Percentiles rank a stretch among this genome's conserved stretches.
These are phyloP conservation scores for Papilio glaucus DNA, from an alignment of 1,140 invertebrate genomes.

Conservation along the genomic window DNA sequence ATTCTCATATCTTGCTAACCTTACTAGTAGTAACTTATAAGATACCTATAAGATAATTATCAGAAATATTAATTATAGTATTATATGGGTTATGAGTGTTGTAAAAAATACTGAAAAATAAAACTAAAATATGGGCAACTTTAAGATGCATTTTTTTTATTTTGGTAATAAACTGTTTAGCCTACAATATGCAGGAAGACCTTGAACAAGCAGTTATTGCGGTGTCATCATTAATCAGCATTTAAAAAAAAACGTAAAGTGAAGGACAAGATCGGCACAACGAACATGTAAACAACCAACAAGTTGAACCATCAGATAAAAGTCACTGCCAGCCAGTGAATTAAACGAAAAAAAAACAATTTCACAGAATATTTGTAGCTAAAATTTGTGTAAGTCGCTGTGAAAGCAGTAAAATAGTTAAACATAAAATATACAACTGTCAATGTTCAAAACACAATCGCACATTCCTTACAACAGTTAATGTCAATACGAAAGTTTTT, in stretches of 20 bases:
- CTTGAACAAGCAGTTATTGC: neutral
- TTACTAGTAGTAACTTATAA: too few species aligned
- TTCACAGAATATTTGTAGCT: neutral
- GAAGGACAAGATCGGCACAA: neutral
- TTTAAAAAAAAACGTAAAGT: too few species aligned
- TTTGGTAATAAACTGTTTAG: too few species aligned
- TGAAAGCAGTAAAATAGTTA: neutral
- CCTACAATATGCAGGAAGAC: neutral
- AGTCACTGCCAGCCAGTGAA: neutral
- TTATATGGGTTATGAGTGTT: too few species aligned
- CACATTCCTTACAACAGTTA: neutral
- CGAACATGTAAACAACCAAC: slow-evolving; percentile 1
- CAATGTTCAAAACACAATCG: slow-evolving; percentile 12
- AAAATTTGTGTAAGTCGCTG: neutral
- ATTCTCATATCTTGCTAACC: too few species aligned
- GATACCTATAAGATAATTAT: too few species aligned
- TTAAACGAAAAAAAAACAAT: neutral
- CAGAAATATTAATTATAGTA: too few species aligned
- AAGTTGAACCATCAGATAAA: neutral
- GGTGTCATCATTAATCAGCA: neutral
- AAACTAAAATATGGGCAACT: too few species aligned
- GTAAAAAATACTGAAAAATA: too few species aligned
- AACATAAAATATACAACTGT: neutral
- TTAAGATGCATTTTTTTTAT: too few species aligned
- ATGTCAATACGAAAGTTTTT: slow-evolving; percentile 17